Evolutionary conservation across 2,888 invertebrate species (phyloP).

Genomic region (Empis stercorea): DNA sequence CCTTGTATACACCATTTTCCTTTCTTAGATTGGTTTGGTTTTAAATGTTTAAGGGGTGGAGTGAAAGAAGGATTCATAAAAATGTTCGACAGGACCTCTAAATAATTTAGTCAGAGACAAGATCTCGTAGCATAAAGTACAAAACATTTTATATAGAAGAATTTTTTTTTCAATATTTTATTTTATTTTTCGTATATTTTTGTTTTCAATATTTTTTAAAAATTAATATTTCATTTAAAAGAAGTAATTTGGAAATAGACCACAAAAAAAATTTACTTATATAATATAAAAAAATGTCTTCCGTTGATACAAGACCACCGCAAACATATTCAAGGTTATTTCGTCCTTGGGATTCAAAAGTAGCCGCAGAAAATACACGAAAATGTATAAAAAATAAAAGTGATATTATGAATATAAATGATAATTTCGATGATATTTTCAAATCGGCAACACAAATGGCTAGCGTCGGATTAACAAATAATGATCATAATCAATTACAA

Average conservation of each 20-base stretch:
- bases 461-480: too few species aligned
- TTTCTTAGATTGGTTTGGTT: too few species aligned
- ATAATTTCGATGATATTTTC: background rate
- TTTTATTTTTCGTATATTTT: background rate
- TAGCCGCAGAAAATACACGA: background rate
- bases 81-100: too few species aligned
- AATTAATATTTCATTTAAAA: background rate
- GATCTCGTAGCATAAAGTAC: too few species aligned
- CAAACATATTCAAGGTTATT: conserved; percentile 44
- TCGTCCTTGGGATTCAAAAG: conserved; percentile 45
- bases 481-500: background rate
- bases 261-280: background rate
- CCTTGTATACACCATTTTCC: too few species aligned
- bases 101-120: too few species aligned
- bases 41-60: too few species aligned
- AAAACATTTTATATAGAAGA: too few species aligned
- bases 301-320: conserved; percentile 29
- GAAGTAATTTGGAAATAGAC: background rate
- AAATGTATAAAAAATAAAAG: background rate
- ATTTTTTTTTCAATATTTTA: background rate
- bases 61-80: too few species aligned
- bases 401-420: background rate
- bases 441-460: background rate
- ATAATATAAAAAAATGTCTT: conserved; percentile 21
- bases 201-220: background rate